phyloP scores from a whole-genome alignment of 2,797 vertebrate genomes.

The Enteromius viviparus region DNA sequence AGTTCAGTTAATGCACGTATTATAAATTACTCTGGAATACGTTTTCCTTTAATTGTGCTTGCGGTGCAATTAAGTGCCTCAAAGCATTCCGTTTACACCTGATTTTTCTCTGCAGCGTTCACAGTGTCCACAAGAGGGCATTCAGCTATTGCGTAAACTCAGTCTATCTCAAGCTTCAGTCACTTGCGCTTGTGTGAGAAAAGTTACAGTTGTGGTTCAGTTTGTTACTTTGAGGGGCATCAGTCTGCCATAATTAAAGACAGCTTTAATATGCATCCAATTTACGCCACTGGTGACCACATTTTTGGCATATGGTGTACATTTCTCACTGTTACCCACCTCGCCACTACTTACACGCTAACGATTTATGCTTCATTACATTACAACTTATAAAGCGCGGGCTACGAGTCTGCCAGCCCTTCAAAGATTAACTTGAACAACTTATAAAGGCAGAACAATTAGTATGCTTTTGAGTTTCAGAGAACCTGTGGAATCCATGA shows the following conservation, averaged over 20 bases:
- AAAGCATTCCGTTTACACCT: background rate
- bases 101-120: background rate
- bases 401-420: background rate
- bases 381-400: background rate
- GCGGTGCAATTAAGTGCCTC: background rate
- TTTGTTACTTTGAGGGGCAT: constrained; percentile 8
- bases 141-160: background rate
- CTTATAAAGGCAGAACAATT: background rate
- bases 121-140: background rate
- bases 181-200: background rate
- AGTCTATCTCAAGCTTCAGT: background rate
- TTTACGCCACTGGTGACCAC: constrained; percentile 7
- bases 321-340: constrained; percentile 19
- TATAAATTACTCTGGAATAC: background rate
- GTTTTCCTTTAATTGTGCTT: background rate
- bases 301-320: constrained; percentile 6
- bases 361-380: background rate
- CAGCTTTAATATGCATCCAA: constrained; percentile 16
- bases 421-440: background rate
- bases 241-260: constrained; percentile 29
- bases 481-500: background rate
- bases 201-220: background rate
- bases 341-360: background rate
- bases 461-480: background rate
- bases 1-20: background rate